These are phyloP conservation scores for Tethya wilhelma DNA, from an alignment of 37 sponge, comb jelly and placozoan species.

Conservation along the genomic window DNA sequence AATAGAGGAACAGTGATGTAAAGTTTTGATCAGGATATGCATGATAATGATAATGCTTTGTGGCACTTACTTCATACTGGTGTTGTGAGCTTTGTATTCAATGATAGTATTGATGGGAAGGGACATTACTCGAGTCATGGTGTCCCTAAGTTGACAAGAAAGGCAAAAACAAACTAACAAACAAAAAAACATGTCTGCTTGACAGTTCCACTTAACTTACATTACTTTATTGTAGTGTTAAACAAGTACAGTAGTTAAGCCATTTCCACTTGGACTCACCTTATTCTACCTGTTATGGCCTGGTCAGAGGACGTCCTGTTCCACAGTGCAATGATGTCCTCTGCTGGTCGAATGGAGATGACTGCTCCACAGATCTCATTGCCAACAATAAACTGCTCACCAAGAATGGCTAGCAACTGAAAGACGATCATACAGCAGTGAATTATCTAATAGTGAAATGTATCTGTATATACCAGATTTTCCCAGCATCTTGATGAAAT, in stretches of 20 bases:
- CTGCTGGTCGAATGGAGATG: slow-evolving; percentile 78
- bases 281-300: slow-evolving; percentile 70
- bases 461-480: slow-evolving; percentile 72
- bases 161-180: not conserved
- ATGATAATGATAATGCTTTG: not conserved
- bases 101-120: slow-evolving; percentile 83
- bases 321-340: slow-evolving; percentile 94
- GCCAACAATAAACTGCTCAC: slow-evolving; percentile 98
- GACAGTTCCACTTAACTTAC: not conserved
- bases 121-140: slow-evolving; percentile 81
- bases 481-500: slow-evolving; percentile 92
- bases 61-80: slow-evolving; percentile 76
- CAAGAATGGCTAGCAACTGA: slow-evolving; percentile 87
- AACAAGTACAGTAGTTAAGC: not conserved
- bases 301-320: slow-evolving; percentile 84
- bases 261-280: slow-evolving; percentile 39
- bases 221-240: not conserved
- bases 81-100: slow-evolving; percentile 92
- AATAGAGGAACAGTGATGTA: not conserved
- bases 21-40: not conserved
- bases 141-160: slow-evolving; percentile 66
- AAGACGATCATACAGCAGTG: no score
- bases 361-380: slow-evolving; percentile 97
- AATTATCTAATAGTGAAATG: no score
- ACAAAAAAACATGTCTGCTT: not conserved